Evolutionary conservation across 1,140 invertebrate species (phyloP).

Genomic region (Oncopodura yosiiana): DNA sequence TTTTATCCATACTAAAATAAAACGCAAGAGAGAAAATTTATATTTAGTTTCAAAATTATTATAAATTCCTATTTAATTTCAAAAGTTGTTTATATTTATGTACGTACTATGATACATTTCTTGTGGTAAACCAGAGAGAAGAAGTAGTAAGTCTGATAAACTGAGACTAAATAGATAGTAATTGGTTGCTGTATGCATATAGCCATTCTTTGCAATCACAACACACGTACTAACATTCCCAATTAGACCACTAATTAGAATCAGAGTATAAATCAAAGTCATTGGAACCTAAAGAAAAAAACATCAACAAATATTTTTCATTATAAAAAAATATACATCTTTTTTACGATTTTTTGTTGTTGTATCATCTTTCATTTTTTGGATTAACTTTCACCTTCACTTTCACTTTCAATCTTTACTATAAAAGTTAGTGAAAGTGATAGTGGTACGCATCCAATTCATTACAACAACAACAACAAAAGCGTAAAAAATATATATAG

Average conservation of each 20-base stretch:
- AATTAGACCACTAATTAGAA: conserved; percentile 46
- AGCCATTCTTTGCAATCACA: conserved; percentile 48
- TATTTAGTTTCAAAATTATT: background rate
- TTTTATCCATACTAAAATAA: conserved; percentile 59
- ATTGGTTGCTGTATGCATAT: conserved; percentile 52
- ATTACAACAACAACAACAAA: too few relatives aligned
- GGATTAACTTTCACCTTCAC: too few relatives aligned
- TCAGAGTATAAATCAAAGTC: conserved; percentile 44
- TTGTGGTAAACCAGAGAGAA: conserved; percentile 66
- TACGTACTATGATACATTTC: conserved; percentile 64
- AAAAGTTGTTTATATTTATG: background rate
- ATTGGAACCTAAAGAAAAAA: conserved; percentile 40
- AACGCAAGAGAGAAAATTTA: background rate
- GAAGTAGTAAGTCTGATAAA: conserved; percentile 78
- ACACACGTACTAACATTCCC: conserved; percentile 53
- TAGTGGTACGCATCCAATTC: too few relatives aligned
- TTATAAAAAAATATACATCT: background rate
- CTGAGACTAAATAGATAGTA: conserved; percentile 67
- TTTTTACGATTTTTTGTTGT: background rate
- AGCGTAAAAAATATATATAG: too few relatives aligned
- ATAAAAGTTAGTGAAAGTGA: too few relatives aligned
- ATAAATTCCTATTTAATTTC: background rate
- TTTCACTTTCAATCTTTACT: too few relatives aligned
- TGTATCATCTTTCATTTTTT: background rate
- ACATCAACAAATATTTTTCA: background rate